Evolutionary conservation across 2,888 invertebrate species (phyloP).

Genomic region (Troides helena): DNA sequence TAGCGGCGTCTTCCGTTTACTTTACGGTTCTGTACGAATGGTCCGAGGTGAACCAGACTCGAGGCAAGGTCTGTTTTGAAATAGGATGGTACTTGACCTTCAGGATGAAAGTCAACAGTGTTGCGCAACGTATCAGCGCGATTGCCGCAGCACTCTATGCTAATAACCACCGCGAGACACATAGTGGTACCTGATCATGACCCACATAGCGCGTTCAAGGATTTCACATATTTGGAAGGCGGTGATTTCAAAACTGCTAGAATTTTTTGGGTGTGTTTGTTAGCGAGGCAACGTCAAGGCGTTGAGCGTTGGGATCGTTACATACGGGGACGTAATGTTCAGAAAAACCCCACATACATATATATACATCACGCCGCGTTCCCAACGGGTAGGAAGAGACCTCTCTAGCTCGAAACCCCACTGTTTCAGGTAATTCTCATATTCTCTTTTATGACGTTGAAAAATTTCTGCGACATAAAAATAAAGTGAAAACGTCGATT

Average conservation of each 20-base stretch:
- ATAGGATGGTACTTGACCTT: slow-evolving; percentile 80
- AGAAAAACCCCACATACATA: slow-evolving; percentile 14
- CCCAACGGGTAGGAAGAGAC: too few species aligned
- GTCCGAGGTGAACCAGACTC: slow-evolving; percentile 74
- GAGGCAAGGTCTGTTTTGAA: slow-evolving; percentile 76
- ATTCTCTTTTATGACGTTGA: slow-evolving; percentile 15
- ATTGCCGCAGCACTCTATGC: slow-evolving; percentile 68
- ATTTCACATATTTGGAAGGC: slow-evolving; percentile 78
- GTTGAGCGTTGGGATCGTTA: slow-evolving; percentile 47
- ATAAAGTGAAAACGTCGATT: slow-evolving; percentile 31
- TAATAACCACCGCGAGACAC: slow-evolving; percentile 73
- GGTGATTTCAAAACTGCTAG: slow-evolving; percentile 72
- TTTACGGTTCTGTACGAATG: slow-evolving; percentile 56
- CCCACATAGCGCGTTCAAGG: slow-evolving; percentile 77
- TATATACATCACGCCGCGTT: too few species aligned
- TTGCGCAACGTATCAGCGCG: slow-evolving; percentile 71
- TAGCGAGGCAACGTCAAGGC: slow-evolving; percentile 50
- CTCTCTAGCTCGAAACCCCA: neutral
- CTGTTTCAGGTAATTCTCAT: slow-evolving; percentile 1
- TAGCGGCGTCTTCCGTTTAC: slow-evolving; percentile 70
- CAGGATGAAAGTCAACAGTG: slow-evolving; percentile 79
- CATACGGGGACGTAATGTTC: slow-evolving; percentile 32
- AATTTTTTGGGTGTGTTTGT: slow-evolving; percentile 63
- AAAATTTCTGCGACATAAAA: slow-evolving; percentile 28
- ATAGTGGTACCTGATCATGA: slow-evolving; percentile 76